A percentile compares a stretch with the other conserved stretches of the same genome.
Evolutionary conservation across 2,797 vertebrate genomes (phyloP).

Genomic region (Leptatherina wallacei): DNA sequence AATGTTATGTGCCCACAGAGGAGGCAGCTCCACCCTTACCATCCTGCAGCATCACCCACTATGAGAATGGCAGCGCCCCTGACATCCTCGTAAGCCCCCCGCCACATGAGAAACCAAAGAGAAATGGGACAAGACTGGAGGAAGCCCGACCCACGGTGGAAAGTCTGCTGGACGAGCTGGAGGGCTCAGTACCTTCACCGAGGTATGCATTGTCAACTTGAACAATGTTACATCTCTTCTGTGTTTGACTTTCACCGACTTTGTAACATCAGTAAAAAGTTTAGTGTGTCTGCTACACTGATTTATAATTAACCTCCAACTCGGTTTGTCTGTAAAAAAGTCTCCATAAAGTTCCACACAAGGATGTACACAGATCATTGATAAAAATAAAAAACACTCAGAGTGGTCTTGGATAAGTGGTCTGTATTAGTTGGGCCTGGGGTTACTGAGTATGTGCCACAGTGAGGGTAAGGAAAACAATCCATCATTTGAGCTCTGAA

Average conservation of each 20-base stretch:
- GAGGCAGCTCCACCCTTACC: slow-evolving; percentile 82
- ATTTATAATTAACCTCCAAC: neutral
- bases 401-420: neutral
- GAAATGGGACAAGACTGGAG: slow-evolving; percentile 87
- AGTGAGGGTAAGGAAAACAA: no score
- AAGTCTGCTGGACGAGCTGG: slow-evolving; percentile 93
- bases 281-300: neutral
- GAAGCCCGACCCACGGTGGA: slow-evolving; percentile 92
- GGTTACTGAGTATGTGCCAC: neutral
- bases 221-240: neutral
- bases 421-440: neutral
- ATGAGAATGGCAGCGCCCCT: slow-evolving; percentile 85
- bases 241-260: neutral
- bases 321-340: neutral
- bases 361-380: neutral
- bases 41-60: slow-evolving; percentile 87
- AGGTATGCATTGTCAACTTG: slow-evolving; percentile 73
- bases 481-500: neutral
- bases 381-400: neutral
- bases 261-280: neutral
- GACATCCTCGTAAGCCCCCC: slow-evolving; percentile 82
- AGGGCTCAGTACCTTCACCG: slow-evolving; percentile 91
- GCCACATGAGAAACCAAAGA: slow-evolving; percentile 89
- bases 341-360: neutral
- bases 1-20: slow-evolving; percentile 71